A percentile compares a stretch with the other conserved stretches of the same genome.
Evolutionary conservation across 2,113 vertebrate genomes (phyloP).

Genomic region (Hemiprocne comata): DNA sequence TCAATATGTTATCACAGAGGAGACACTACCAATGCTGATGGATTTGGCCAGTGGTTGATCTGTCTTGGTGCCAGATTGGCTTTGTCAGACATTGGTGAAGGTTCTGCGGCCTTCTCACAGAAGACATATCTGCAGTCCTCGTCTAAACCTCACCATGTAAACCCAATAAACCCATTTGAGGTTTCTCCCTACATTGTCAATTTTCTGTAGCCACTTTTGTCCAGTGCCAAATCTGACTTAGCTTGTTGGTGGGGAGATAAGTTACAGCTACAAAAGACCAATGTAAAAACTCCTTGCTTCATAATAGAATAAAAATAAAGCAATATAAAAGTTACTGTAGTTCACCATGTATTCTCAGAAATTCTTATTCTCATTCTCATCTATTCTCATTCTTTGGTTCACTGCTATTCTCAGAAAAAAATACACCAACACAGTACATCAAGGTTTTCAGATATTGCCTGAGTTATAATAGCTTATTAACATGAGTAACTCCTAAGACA

Average conservation of each 20-base stretch:
- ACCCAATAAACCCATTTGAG: background rate
- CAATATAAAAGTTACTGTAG: background rate
- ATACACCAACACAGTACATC: too few species aligned
- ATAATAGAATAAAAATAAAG: background rate
- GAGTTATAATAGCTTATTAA: background rate
- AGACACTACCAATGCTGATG: fast-evolving
- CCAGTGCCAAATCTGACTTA: background rate
- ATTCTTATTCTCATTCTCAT: background rate
- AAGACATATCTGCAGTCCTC: background rate
- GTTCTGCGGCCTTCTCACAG: background rate
- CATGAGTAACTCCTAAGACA: background rate
- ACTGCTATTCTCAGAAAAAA: background rate
- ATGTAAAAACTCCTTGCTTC: background rate
- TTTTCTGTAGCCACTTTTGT: background rate
- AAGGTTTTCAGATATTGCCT: background rate
- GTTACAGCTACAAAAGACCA: too few species aligned
- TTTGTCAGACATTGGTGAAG: background rate
- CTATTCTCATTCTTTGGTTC: background rate
- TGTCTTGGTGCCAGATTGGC: background rate
- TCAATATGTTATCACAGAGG: background rate
- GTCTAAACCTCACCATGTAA: background rate
- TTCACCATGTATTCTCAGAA: background rate
- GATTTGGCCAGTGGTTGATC: background rate
- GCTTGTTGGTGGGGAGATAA: background rate
- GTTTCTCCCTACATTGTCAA: background rate